Conservation (phyloP, 2,113 vertebrate genomes). For the Aegithalos caudatus region DNA sequence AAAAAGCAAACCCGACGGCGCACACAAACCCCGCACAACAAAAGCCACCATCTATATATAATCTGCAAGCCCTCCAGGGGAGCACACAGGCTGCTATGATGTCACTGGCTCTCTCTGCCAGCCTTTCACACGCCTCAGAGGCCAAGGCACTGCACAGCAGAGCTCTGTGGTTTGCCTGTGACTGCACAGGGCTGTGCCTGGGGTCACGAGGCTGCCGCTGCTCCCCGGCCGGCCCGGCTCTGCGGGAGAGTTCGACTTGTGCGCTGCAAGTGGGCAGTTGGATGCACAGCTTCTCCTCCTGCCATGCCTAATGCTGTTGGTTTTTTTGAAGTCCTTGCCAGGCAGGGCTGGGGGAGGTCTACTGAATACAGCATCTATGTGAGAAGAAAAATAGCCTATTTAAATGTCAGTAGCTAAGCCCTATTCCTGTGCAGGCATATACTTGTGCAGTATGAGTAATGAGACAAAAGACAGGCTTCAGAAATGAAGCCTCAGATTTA, state of each 20-base stretch:
- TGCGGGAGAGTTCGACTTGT: not conserved
- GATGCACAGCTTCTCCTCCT: not conserved
- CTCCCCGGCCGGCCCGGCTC: not conserved
- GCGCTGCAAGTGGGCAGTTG: not conserved
- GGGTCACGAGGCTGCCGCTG: not conserved
- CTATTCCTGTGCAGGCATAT: not conserved
- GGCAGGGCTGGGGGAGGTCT: slow-evolving; percentile 44
- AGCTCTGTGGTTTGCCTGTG: not conserved
- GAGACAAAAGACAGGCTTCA: slow-evolving; percentile 11
- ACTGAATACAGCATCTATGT: not conserved
- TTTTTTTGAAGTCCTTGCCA: not conserved
- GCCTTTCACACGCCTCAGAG: slow-evolving; percentile 29
- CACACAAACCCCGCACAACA: not conserved
- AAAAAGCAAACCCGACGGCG: not conserved
- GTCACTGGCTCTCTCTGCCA: slow-evolving; percentile 47
- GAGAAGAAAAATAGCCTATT: slow-evolving; percentile 55
- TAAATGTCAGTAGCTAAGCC: slow-evolving; percentile 51
- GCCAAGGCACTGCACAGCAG: not conserved
- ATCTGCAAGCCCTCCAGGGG: slow-evolving; percentile 26
- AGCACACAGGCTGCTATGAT: slow-evolving; percentile 4
- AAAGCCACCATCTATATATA: slow-evolving; percentile 28
- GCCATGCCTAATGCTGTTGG: not conserved
- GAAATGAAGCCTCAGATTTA: not conserved
- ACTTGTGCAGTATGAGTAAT: slow-evolving; percentile 32
- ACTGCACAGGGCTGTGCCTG: not conserved